phyloP scores from a whole-genome alignment of 2,888 invertebrate genomes.

The Erebia ligea region DNA sequence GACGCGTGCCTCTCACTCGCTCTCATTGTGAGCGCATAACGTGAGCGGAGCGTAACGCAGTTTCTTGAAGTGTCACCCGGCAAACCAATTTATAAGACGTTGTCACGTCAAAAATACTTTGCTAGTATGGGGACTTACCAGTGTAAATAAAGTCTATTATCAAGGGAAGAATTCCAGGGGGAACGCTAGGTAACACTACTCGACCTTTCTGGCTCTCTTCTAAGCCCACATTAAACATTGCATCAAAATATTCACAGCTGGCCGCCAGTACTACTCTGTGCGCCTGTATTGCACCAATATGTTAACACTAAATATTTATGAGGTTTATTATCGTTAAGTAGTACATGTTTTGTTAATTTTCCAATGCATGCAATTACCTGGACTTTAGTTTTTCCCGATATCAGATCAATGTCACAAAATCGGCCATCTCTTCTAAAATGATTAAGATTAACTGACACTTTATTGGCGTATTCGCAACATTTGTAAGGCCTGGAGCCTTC shows the following conservation, averaged over 20 bases:
- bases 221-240: conserved; percentile 95
- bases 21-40: too few relatives aligned
- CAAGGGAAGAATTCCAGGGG: conserved; percentile 88
- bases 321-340: too few relatives aligned
- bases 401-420: conserved; percentile 94
- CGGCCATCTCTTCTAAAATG: conserved; percentile 88
- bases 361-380: conserved; percentile 72
- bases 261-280: conserved; percentile 94
- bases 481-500: conserved; percentile 76
- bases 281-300: conserved; percentile 76
- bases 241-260: conserved; percentile 95
- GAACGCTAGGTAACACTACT: conserved; percentile 91
- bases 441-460: conserved; percentile 88
- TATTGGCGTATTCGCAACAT: conserved; percentile 83
- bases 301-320: not conserved
- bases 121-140: conserved; percentile 69
- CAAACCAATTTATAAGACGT: too few relatives aligned
- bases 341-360: too few relatives aligned
- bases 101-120: too few relatives aligned
- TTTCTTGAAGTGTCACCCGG: too few relatives aligned
- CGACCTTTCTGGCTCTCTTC: conserved; percentile 91
- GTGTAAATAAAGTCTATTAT: conserved; percentile 95
- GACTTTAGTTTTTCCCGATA: conserved; percentile 87
- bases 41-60: too few relatives aligned
- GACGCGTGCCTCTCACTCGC: too few relatives aligned